Evolutionary conservation across 2,113 vertebrate genomes (phyloP), one percentile per base, ranked within the genome.

Genomic region (Neolamprologus fasciatus): DNA sequence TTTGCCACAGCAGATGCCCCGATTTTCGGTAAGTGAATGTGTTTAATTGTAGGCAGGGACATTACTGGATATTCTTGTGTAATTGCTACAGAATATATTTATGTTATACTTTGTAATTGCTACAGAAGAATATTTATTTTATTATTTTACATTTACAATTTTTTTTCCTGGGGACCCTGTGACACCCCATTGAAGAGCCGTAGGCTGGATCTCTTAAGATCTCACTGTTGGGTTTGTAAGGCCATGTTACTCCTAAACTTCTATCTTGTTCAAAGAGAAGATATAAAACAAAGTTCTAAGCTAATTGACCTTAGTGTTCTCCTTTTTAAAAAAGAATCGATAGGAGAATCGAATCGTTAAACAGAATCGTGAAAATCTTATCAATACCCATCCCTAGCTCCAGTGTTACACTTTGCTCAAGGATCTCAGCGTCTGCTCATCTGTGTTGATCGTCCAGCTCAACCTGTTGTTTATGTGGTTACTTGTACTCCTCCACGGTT

Each of bases 11-110:
- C 8, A 51, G 47, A 51, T 51, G 5, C 8, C 33, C 8, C 8
- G 0, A 11, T 53, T 53, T 21, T 23, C 0, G 0, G 21, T 13
- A 55, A 23, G 53, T 55, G 53, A 55, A 8, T 55, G 11, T 55
- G 11, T 55, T 55, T 13, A 55, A 26, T 5, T 26, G 21, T 8
- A 55, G 6, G 21, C 54, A 55, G 21, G 6, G 11, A 54, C 51
- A 4, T 54, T 54, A 54, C 2, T 54, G 10, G 51, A 21, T 54
- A 53, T 53, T 21, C 51, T 53, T 53, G 9, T 53, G 51, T 53
- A 53, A 12, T 54, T 54, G 53, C 21, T 23, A 4, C 53, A 2
- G 21, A 55, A 55, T 2, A 57, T n/a, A 57, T 28, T 26, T 3
- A 16, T 57, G 13, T 57, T 57, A 57, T 1, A 57, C 7, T 57